These are phyloP conservation scores for Xanthostigma xanthostigma DNA, from an alignment of 2,888 invertebrate genomes.

Conservation along the genomic window DNA sequence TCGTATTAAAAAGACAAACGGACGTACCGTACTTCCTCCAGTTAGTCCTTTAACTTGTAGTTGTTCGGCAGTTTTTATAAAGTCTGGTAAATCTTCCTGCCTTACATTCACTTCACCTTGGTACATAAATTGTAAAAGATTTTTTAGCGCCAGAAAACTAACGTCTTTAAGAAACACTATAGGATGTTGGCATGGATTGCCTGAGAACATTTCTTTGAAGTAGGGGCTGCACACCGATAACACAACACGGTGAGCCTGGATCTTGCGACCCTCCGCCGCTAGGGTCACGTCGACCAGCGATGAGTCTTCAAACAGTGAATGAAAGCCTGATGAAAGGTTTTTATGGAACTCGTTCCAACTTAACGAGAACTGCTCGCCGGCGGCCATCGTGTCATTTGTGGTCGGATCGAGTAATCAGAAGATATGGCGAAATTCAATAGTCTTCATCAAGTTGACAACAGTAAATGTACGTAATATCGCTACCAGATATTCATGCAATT, in stretches of 20 bases:
- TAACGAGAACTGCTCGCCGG: conserved; percentile 52
- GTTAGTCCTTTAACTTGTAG: conserved; percentile 29
- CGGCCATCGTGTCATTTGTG: conserved; percentile 12
- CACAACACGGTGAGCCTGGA: conserved; percentile 57
- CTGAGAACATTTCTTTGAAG: conserved; percentile 52
- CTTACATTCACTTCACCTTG: conserved; percentile 35
- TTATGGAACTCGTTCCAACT: conserved; percentile 62
- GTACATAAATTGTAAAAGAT: conserved; percentile 42
- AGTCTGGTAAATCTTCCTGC: conserved; percentile 26
- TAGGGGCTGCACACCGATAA: conserved; percentile 56
- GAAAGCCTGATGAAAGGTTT: conserved; percentile 49
- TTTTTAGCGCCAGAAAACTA: conserved; percentile 36
- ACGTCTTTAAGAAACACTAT: conserved; percentile 44
- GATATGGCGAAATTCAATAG: conserved; percentile 9
- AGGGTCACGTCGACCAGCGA: conserved; percentile 46
- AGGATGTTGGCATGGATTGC: conserved; percentile 51
- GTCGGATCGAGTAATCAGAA: conserved; percentile 2
- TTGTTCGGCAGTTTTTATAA: conserved; percentile 30
- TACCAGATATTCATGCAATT: no score
- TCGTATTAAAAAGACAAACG: no score
- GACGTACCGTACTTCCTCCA: conserved; percentile 20
- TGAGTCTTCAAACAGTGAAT: conserved; percentile 40
- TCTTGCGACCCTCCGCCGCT: conserved; percentile 45
- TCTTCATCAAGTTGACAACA: no score
- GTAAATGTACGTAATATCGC: no score